Evolutionary conservation across 2,797 vertebrate genomes (phyloP).

Genomic region (Sciurus carolinensis): DNA sequence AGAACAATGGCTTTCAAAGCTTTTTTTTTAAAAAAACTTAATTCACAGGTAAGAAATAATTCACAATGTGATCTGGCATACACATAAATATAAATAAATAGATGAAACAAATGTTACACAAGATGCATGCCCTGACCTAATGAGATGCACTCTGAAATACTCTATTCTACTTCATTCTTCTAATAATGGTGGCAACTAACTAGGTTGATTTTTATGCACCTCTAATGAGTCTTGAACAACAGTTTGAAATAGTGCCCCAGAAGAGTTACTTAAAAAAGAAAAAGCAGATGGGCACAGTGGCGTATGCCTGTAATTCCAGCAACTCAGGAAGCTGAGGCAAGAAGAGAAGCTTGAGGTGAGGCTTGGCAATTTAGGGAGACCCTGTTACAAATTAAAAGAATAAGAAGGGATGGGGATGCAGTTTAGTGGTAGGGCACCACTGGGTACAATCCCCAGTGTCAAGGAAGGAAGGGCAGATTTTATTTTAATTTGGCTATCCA

Average conservation of each 20-base stretch:
- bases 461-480: not conserved
- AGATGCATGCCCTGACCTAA: slow-evolving; percentile 22
- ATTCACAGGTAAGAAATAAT: slow-evolving; percentile 29
- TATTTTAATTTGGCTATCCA: not conserved
- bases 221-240: not conserved
- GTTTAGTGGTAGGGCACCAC: too few species aligned
- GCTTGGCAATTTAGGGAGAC: too few species aligned
- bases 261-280: slow-evolving; percentile 30
- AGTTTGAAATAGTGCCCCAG: slow-evolving; percentile 28
- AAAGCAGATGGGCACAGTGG: not conserved
- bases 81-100: not conserved
- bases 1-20: not conserved
- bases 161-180: slow-evolving; percentile 43
- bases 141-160: not conserved
- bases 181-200: not conserved
- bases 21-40: not conserved
- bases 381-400: too few species aligned
- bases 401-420: too few species aligned
- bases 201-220: slow-evolving; percentile 10
- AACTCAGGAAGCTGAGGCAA: too few species aligned
- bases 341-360: too few species aligned
- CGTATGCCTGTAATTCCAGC: too few species aligned
- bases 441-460: too few species aligned
- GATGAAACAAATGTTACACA: slow-evolving; percentile 23
- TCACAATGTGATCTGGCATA: not conserved